phyloP scores from a whole-genome alignment of 53 echinoderm and acorn worm genomes.

The Actinopyga echinites region DNA sequence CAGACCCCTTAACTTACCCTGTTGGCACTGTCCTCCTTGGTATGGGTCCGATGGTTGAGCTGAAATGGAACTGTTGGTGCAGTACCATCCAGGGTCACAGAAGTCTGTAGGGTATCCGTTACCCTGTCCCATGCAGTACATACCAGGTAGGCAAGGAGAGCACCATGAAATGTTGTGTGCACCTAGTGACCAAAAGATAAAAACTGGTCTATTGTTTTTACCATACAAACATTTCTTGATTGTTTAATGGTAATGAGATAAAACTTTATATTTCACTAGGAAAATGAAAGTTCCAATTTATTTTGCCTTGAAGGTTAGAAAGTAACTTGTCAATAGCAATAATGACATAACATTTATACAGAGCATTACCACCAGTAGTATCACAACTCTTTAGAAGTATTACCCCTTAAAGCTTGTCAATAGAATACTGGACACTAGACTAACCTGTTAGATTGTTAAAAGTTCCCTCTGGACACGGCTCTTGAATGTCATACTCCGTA shows the following conservation, averaged over 20 bases:
- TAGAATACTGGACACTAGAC: neutral
- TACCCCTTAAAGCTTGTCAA: no score
- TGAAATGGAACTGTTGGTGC: slow-evolving; percentile 71
- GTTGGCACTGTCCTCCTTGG: slow-evolving; percentile 80
- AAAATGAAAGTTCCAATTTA: no score
- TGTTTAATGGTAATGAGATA: no score
- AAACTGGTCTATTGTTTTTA: no score
- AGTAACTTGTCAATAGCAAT: no score
- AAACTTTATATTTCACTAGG: no score
- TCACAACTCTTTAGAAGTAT: no score
- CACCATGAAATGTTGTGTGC: slow-evolving; percentile 86
- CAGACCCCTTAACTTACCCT: slow-evolving; percentile 56
- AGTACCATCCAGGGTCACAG: slow-evolving; percentile 93
- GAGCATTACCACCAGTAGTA: no score
- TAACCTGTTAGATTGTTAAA: slow-evolving; percentile 94
- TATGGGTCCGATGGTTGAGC: slow-evolving; percentile 66
- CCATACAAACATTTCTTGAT: neutral
- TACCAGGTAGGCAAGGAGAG: slow-evolving; percentile 70
- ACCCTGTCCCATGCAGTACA: slow-evolving; percentile 76
- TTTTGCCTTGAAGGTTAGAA: no score
- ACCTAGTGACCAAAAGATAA: slow-evolving; percentile 48
- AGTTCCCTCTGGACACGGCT: slow-evolving; percentile 80
- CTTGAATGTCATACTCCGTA: slow-evolving; percentile 82
- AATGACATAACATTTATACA: no score
- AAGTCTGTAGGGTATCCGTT: slow-evolving; percentile 69